phyloP scores from a whole-genome alignment of 2,113 vertebrate species.

The Datnioides undecimradiatus region DNA sequence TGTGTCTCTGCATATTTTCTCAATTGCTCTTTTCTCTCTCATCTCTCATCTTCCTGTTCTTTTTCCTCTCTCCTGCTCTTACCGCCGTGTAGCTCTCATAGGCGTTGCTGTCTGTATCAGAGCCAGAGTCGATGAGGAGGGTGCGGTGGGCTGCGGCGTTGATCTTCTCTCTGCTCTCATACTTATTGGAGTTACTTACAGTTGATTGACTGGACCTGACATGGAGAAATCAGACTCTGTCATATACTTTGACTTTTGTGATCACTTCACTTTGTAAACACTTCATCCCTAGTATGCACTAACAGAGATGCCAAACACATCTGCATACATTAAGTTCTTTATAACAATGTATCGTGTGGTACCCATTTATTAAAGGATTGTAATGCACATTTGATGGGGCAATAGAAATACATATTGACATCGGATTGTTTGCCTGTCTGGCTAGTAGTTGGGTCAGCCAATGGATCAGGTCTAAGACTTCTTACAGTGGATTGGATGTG shows the following conservation, averaged over 20 bases:
- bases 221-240: conserved; percentile 37
- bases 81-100: conserved; percentile 80
- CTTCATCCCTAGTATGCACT: conserved; percentile 13
- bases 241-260: neutral
- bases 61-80: conserved; percentile 42
- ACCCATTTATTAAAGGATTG: conserved; percentile 25
- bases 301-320: conserved; percentile 6
- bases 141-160: conserved; percentile 76
- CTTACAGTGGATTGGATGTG: conserved; percentile 50
- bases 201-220: conserved; percentile 75
- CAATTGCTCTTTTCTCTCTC: conserved; percentile 22
- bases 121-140: conserved; percentile 83
- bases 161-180: conserved; percentile 78
- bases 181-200: conserved; percentile 76
- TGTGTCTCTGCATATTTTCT: conserved; percentile 44
- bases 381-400: conserved; percentile 38
- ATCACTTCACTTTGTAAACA: conserved; percentile 18
- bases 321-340: conserved; percentile 7
- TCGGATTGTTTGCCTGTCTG: conserved; percentile 48
- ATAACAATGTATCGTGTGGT: conserved; percentile 22
- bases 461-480: conserved; percentile 52
- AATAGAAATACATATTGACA: conserved; percentile 53
- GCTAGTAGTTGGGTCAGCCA: conserved; percentile 41
- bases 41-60: neutral
- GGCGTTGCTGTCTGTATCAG: conserved; percentile 77